Base-by-base conservation (phyloP, 2,113 vertebrate genomes). In the Parotia lawesii region DNA sequence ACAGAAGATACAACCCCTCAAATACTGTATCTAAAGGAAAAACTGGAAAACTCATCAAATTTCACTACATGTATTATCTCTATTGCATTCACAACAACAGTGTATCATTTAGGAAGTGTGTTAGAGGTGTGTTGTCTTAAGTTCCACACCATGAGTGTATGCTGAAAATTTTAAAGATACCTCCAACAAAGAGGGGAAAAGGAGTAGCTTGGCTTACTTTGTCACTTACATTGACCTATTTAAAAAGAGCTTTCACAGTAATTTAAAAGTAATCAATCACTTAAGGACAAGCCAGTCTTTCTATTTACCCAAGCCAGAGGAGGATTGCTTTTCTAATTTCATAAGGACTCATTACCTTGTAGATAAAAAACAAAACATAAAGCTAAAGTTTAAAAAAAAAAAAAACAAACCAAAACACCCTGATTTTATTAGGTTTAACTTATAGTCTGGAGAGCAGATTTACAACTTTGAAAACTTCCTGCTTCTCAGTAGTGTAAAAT, bases 191-290 rank as follows among this genome's bases (percentile, higher is more conserved):
- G 38, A 77, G 9, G 19, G 77, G 83, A 50, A 94, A 67, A 76
- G 71, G 69, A 93, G 51, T 71, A 86, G n/a, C 31, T 92, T 77
- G 92, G 70, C 83, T 92, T 81, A 61, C 38, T 88, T 86, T 88
- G 38, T 78, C 57, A 60, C 31, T 93, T 85, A 31, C 22, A 33
- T 29, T 94, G 54, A 74, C 53, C 53, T 72, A 69, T 81, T 95
- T 92, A 71, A 94, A 96, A 95, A 40, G 57, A 94, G 64, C 28
- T 86, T 93, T 96, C 82, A 73, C 57, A 79, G 71, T 90, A 93
- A 96, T 96, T 96, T 94, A 96, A 79, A 73, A 94, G 67, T 71
- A 96, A 96, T 96, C 91, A 95, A 79, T 69, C 85, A 90, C 44
- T 93, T 93, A 94, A 95, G 83, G 64, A 76, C 62, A 90, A 87